These are phyloP conservation scores for Eristalis arbustorum DNA, from an alignment of 2,888 invertebrate genomes.

Conservation along the genomic window DNA sequence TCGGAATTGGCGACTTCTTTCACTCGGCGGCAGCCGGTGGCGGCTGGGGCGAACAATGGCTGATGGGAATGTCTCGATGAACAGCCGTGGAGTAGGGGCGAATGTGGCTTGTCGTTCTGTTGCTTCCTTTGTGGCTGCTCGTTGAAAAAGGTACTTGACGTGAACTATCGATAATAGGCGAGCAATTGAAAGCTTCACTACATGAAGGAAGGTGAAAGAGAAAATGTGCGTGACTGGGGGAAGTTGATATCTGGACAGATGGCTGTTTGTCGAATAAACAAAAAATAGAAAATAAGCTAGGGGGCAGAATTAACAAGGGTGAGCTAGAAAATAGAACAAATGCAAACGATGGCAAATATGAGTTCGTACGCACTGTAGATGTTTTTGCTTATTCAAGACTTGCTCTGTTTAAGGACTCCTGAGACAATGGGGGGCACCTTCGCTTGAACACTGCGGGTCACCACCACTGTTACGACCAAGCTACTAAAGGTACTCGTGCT, in stretches of 20 bases:
- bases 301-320: background rate
- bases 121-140: slow-evolving; percentile 24
- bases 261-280: background rate
- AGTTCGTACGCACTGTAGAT: no score
- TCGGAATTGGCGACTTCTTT: slow-evolving; percentile 44
- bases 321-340: background rate
- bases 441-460: no score
- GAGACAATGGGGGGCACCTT: no score
- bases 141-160: background rate
- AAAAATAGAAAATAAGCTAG: background rate
- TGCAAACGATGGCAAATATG: background rate
- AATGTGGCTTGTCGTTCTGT: slow-evolving; percentile 15
- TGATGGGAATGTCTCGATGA: background rate
- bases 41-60: slow-evolving; percentile 32
- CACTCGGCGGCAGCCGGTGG: background rate
- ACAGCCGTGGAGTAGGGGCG: slow-evolving; percentile 3
- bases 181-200: background rate
- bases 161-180: slow-evolving; percentile 10
- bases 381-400: no score
- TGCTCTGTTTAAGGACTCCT: no score
- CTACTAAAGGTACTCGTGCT: no score
- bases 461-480: no score
- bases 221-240: background rate
- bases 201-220: background rate
- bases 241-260: background rate